Evolutionary conservation across 2,113 vertebrate species (phyloP).

Genomic region (Camelus bactrianus): DNA sequence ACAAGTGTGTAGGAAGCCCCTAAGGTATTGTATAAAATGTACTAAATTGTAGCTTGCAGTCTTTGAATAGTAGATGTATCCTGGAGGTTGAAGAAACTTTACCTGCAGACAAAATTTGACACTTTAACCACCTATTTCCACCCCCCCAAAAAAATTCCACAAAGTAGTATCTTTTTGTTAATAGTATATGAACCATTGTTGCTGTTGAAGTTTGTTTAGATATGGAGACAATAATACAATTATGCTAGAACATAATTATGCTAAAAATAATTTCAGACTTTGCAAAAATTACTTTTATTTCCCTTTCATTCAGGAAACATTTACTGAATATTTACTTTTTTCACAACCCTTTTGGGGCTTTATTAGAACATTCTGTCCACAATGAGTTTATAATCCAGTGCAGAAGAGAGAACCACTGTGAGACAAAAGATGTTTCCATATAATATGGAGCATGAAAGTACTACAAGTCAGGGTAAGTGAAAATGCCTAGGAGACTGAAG

Average conservation of each 20-base stretch:
- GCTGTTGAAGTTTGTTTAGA: conserved; percentile 53
- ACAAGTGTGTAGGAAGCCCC: not conserved
- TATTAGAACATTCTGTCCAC: not conserved
- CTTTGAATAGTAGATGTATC: not conserved
- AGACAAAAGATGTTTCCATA: not conserved
- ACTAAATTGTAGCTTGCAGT: not conserved
- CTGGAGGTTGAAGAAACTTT: conserved; percentile 29
- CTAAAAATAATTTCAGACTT: conserved; percentile 64
- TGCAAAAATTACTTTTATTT: conserved; percentile 26
- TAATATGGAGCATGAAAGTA: not conserved
- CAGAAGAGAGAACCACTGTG: not conserved
- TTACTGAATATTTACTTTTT: conserved; percentile 40
- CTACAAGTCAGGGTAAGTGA: not conserved
- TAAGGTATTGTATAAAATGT: not conserved
- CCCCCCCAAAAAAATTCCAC: not conserved
- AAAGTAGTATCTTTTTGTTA: conserved; percentile 12
- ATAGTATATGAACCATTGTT: conserved; percentile 35
- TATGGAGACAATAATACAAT: conserved; percentile 41
- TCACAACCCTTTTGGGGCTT: not conserved
- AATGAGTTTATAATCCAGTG: not conserved
- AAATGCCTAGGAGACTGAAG: not conserved
- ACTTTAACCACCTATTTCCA: conserved; percentile 27
- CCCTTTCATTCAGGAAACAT: not conserved
- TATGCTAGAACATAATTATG: conserved; percentile 33
- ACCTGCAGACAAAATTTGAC: conserved; percentile 23